Conservation (phyloP, 2,113 vertebrate genomes). For the Aspiorhynchus laticeps region DNA sequence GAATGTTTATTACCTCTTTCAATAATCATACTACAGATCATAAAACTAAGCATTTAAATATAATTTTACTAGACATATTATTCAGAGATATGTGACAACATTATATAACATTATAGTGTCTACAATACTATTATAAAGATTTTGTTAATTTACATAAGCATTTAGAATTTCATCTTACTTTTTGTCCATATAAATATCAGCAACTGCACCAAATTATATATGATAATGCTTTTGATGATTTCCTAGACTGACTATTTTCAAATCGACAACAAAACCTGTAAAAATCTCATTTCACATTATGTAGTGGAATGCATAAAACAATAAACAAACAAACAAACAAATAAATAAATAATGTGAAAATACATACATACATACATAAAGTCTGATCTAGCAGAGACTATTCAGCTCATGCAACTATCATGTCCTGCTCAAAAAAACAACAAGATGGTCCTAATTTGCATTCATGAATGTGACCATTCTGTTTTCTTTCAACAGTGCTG, state of each 20-base stretch:
- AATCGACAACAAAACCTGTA: background rate
- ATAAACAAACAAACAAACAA: no score
- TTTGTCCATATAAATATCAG: background rate
- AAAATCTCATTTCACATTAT: background rate
- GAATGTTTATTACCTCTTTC: background rate
- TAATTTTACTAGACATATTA: background rate
- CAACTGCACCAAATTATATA: background rate
- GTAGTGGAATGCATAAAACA: background rate
- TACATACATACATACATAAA: no score
- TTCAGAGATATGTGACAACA: background rate
- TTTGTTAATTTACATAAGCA: background rate
- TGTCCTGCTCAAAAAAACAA: background rate
- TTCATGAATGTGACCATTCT: background rate
- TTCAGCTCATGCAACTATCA: background rate
- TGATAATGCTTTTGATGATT: background rate
- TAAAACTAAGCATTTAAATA: background rate
- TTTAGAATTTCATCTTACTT: background rate
- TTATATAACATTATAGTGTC: no score
- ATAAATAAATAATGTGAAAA: no score
- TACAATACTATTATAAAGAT: background rate
- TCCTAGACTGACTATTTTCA: background rate
- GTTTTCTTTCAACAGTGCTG: constrained; percentile 59
- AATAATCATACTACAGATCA: background rate
- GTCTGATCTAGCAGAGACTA: background rate
- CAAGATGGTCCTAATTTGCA: background rate